Base-by-base conservation (phyloP, 2,113 vertebrate species). In the Phodopus roborovskii region DNA sequence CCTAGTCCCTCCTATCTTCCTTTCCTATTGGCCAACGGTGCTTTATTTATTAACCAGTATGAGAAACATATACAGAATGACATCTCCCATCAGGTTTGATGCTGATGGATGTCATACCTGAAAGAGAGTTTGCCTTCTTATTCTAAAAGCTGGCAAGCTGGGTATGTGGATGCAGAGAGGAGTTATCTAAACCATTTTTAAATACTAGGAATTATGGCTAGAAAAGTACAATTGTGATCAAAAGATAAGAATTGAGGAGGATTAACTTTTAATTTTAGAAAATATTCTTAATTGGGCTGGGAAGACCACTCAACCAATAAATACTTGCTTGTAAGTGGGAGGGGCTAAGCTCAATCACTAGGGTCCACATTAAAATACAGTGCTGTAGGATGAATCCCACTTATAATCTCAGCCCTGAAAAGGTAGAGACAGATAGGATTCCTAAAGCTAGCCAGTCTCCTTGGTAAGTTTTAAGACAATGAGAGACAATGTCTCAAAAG, bases 201-300 rank as follows among this genome's bases (percentile, higher is more conserved):
- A 92, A n/a, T 28, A 1, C 26, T 3, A 53, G 45, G 45, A 87
- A 78, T 64, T 42, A 53, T 39, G 33, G 26, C 26, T 81, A 77
- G 45, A 86, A 96, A 96, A 81, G 1, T 53, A 7, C 48, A 33
- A 83, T 87, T 77, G 93, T 89, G 48, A 92, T 81, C 86, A 95
- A 68, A 64, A 71, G 22, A 53, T 58, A 81, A 53, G 74, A 74
- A 87, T 71, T 45, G 36, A 86, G 45, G 60, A 20, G 42, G 60
- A 84, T 50, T 24, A 70, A 24, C n/a, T 86, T 33, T n/a, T n/a
- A 26, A n/a, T 78, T 85, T 77, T 42, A 74, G 39, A 1, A 62
- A 74, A 26, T 62, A 60, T 53, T 93, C 20, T 10, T 20, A 33
- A 39, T 48, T 66, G 26, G 16, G 17, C 60, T 48, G 9, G 39